A percentile compares a stretch with the other conserved stretches of the same genome.
These are phyloP conservation scores for Anhinga anhinga DNA, from an alignment of 2,113 vertebrate genomes.

Conservation along the genomic window DNA sequence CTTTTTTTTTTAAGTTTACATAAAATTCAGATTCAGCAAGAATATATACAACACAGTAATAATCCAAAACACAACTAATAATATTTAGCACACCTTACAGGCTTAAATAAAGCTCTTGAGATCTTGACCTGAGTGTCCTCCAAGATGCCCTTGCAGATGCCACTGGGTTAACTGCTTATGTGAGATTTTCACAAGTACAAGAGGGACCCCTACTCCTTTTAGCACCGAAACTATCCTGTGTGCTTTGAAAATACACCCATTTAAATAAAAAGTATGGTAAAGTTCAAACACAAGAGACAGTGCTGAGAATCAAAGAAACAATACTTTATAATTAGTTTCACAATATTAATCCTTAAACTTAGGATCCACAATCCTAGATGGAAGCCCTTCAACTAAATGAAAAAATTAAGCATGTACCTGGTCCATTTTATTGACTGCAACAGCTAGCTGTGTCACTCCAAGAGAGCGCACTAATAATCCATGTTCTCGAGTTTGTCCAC, in stretches of 20 bases:
- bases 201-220: neutral
- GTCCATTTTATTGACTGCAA: slow-evolving; percentile 98
- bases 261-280: neutral
- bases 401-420: slow-evolving; percentile 76
- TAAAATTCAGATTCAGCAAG: neutral
- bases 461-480: slow-evolving; percentile 95
- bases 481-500: slow-evolving; percentile 95
- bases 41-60: neutral
- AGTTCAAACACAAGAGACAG: neutral
- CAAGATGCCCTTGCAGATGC: neutral
- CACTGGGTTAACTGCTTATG: neutral
- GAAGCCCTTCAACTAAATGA: neutral
- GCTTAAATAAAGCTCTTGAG: neutral
- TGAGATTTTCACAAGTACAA: neutral
- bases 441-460: slow-evolving; percentile 95
- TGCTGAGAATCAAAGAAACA: neutral
- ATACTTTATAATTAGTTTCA: neutral
- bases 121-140: neutral
- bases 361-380: neutral
- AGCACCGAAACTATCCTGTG: neutral
- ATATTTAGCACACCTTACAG: neutral
- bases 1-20: neutral
- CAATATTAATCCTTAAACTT: neutral
- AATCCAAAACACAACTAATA: neutral
- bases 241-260: neutral